A percentile compares a stretch with the other conserved stretches of the same genome.
Conservation (phyloP, 2,113 vertebrate genomes). For the Cathartes aura region DNA sequence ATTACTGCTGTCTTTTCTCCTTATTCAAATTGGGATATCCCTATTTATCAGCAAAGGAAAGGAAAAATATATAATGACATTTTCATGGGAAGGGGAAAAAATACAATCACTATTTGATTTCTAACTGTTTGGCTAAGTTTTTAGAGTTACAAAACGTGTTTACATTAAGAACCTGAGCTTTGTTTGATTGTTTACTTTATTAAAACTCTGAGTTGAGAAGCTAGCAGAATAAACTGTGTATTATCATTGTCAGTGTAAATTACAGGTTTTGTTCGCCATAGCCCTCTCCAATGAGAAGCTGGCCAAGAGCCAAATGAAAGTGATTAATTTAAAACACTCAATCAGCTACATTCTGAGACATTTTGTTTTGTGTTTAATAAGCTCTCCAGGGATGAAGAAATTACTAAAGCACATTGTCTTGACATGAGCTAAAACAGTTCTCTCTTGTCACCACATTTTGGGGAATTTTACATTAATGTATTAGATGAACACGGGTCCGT, state of each 20-base stretch:
- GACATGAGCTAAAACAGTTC: slow-evolving; percentile 73
- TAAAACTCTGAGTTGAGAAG: slow-evolving; percentile 59
- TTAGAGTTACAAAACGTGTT: slow-evolving; percentile 57
- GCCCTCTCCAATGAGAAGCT: slow-evolving; percentile 52
- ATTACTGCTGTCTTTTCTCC: not conserved
- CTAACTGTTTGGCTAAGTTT: slow-evolving; percentile 28
- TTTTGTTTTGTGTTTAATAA: slow-evolving; percentile 80
- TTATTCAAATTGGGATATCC: not conserved
- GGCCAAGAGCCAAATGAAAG: slow-evolving; percentile 71
- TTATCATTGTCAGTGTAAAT: slow-evolving; percentile 77
- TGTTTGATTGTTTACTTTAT: slow-evolving; percentile 73
- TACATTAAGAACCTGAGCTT: slow-evolving; percentile 60
- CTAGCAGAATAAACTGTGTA: slow-evolving; percentile 68
- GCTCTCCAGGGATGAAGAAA: slow-evolving; percentile 75
- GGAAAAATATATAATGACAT: slow-evolving; percentile 17
- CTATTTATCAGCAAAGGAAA: slow-evolving; percentile 43
- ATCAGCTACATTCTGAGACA: slow-evolving; percentile 73
- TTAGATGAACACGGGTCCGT: not conserved
- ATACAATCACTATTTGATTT: not conserved
- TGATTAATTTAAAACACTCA: slow-evolving; percentile 76
- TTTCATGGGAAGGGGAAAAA: slow-evolving; percentile 2
- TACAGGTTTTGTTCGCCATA: slow-evolving; percentile 55
- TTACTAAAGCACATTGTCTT: slow-evolving; percentile 78
- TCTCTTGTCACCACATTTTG: slow-evolving; percentile 61
- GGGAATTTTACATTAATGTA: slow-evolving; percentile 63